A percentile compares a stretch with the other conserved stretches of the same genome.
Conservation (phyloP, 1,140 invertebrate genomes). For the Zophobas atratus region DNA sequence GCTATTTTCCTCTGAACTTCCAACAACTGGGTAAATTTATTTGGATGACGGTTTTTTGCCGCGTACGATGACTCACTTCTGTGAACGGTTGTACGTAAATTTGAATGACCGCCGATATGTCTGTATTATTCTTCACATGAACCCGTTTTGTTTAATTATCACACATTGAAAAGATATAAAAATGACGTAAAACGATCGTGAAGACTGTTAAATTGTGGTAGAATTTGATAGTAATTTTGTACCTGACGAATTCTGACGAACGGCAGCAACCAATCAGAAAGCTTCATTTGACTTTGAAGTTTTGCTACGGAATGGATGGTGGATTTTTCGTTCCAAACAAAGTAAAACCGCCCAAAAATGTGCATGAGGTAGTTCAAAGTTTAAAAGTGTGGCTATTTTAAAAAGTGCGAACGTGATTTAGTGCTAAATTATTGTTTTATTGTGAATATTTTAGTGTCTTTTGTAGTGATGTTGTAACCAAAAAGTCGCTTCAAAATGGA, state of each 20-base stretch:
- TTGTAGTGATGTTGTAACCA: constrained; percentile 60
- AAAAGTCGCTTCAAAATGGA: constrained; percentile 65
- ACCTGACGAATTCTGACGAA: constrained; percentile 40
- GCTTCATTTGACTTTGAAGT: constrained; percentile 59
- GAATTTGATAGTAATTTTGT: constrained; percentile 46
- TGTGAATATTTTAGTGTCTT: constrained; percentile 45
- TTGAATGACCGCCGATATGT: constrained; percentile 18
- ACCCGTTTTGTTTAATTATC: not conserved
- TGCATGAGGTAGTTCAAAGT: constrained; percentile 56
- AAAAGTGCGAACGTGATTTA: constrained; percentile 41
- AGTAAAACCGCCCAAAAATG: constrained; percentile 60
- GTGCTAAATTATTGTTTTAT: constrained; percentile 33
- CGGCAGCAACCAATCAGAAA: constrained; percentile 54
- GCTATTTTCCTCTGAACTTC: constrained; percentile 8
- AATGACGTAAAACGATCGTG: constrained; percentile 5
- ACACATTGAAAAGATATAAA: not conserved
- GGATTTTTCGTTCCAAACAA: constrained; percentile 62
- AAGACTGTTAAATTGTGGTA: constrained; percentile 1
- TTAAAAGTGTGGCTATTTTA: constrained; percentile 42
- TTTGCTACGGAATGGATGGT: constrained; percentile 49
- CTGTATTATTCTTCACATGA: not conserved
- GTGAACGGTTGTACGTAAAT: constrained; percentile 42
- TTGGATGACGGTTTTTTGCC: constrained; percentile 31
- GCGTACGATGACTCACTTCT: constrained; percentile 26
- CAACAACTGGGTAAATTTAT: not conserved